phyloP scores from a whole-genome alignment of 2,797 vertebrate species.

The Acipenser oxyrinchus region DNA sequence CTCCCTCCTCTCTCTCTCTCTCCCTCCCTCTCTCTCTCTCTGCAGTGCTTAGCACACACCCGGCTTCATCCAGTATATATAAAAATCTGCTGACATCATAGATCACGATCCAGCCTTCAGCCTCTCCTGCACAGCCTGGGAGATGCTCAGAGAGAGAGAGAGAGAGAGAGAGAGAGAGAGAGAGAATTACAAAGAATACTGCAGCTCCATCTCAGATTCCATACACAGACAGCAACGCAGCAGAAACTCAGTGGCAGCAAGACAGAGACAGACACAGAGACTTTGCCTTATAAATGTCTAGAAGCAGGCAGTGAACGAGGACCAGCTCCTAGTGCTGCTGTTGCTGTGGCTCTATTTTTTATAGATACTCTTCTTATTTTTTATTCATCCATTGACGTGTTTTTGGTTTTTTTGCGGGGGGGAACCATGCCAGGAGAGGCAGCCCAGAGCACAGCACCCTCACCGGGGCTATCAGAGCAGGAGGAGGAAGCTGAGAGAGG shows the following conservation, averaged over 20 bases:
- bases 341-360: too few species aligned
- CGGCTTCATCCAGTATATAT: conserved; percentile 28
- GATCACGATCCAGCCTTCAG: conserved; percentile 46
- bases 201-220: conserved; percentile 40
- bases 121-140: conserved; percentile 33
- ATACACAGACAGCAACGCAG: conserved; percentile 25
- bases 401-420: too few species aligned
- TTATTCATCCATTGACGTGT: conserved; percentile 10
- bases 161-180: conserved; percentile 8
- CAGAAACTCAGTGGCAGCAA: conserved; percentile 19
- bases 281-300: too few species aligned
- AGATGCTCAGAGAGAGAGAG: conserved; percentile 12
- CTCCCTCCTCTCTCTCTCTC: neutral
- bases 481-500: conserved; percentile 44
- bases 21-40: conserved; percentile 8
- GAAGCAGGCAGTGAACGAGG: too few species aligned
- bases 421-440: conserved; percentile 56
- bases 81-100: conserved; percentile 69
- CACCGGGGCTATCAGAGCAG: conserved; percentile 41
- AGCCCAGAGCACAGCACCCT: conserved; percentile 49
- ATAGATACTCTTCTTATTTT: conserved; percentile 5
- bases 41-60: conserved; percentile 44
- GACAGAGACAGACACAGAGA: conserved; percentile 31
- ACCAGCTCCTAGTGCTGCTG: too few species aligned
- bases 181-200: conserved; percentile 37